Evolutionary conservation across 2,113 vertebrate species (phyloP), one percentile per base, ranked within the genome.

Genomic region (Pollimyrus isidori): DNA sequence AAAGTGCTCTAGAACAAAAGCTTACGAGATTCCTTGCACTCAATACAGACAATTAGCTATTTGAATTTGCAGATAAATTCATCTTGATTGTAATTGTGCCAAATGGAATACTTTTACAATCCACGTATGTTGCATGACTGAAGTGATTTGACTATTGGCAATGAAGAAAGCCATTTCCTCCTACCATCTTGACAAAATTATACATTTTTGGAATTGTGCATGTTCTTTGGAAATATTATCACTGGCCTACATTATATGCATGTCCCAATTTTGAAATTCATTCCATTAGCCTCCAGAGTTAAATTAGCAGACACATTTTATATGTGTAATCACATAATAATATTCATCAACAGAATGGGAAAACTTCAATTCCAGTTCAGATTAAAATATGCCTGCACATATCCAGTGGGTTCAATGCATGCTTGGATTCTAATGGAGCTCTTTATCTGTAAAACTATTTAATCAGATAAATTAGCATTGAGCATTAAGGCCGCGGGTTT

Each of bases 381-480:
- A 48, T 84, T 84, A 48, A 84, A 84, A 84, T 84, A 84, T 84
- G 39, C 45, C 82, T 11, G 23, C 82, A 46, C 45, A 48, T 84
- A 84, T 46, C 82, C 82, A 84, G 3, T 84, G 42, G 39, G 21
- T 48, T 48, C 82, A 23, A 48, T 50, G 49, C 48, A 53, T 30
- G 85, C 49, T 4, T 52, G 85, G 85, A 30, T 86, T 52, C 85
- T 86, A 52, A 86, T 86, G 23, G 85, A 53, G 85, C 45, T 86
- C 48, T 86, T 86, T 52, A 86, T 30, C 48, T 86, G 52, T 86
- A 86, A 86, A 52, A 53, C 85, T 50, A 30, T 86, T 86, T 86
- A 86, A 86, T 85, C 82, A 85, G 46, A 85, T 46, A 13, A 49
- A 85, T 86, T 86, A 86, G 49, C 26, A 35, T 49, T 10, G 10